Evolutionary conservation across 2,888 invertebrate species (phyloP).

Genomic region (Athalia rosae): DNA sequence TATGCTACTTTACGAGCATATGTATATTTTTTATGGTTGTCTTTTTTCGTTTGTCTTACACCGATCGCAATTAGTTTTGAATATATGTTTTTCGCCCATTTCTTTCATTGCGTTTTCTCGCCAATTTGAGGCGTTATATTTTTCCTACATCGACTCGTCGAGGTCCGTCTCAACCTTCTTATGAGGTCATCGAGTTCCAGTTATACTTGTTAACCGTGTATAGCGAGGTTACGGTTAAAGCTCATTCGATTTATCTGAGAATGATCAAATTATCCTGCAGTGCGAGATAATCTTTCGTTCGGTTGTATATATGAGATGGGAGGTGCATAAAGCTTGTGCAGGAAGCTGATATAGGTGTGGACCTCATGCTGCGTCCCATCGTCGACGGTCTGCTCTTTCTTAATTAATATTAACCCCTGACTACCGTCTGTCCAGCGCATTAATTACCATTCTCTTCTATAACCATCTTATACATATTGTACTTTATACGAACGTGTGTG

Average conservation of each 20-base stretch:
- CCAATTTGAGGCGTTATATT: too few relatives aligned
- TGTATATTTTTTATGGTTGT: background rate
- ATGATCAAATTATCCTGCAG: conserved; percentile 27
- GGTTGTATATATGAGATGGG: background rate
- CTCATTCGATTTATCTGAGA: conserved; percentile 17
- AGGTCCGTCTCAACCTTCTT: background rate
- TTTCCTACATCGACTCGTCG: too few relatives aligned
- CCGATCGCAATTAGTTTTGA: background rate
- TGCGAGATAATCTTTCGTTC: conserved; percentile 6
- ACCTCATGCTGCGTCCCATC: conserved; percentile 41
- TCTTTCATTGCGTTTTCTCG: too few relatives aligned
- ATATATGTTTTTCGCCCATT: too few relatives aligned
- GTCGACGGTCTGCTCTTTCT: conserved; percentile 43
- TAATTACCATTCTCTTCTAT: conserved; percentile 43
- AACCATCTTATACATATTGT: background rate
- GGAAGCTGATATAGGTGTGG: conserved; percentile 36
- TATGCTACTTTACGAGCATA: too few relatives aligned
- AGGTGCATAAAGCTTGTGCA: conserved; percentile 11
- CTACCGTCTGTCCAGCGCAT: conserved; percentile 38
- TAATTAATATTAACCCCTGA: conserved; percentile 59
- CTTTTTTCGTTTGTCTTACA: background rate
- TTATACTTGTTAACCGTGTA: background rate
- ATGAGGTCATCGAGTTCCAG: background rate
- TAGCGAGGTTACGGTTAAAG: background rate
- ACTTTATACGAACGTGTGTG: background rate